Base-by-base conservation (phyloP, 2,797 vertebrate species). In the Natrix natrix region DNA sequence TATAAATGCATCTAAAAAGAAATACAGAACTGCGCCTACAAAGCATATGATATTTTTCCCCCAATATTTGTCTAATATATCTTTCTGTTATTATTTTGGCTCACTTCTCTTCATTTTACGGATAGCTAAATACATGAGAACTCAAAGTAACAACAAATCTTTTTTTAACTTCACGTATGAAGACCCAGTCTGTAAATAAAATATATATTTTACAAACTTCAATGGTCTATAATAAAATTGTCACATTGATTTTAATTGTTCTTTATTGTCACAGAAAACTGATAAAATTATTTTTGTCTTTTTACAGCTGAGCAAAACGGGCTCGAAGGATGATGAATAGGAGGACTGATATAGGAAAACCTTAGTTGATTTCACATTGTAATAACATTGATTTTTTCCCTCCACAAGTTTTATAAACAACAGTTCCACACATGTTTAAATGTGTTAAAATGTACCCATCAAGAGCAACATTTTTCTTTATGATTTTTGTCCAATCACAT, bases 281-380 rank as follows among this genome's bases (percentile, higher is more conserved):
- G 28, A 16, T 96, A 95, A 96, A 95, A 94, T 94, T 91, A 95
- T 95, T 97, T 95, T 96, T 86, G 96, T 93, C 95, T 96, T 95
- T 97, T 96, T 97, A 43, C 96, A 99, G 99, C 97, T 99, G 94
- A 99, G 99, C 98, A 99, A 98, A 98, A 99, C 99, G 1, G 99
- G 99, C 97, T 99, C 98, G 94, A 98, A 98, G 96, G 99, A 99
- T 26, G 99, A 99, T 1, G 98, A 99, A 88, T 99, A 98, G 95
- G 63, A 91, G 96, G 95, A 96, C 95, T 95, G 95, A 94, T 94
- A 94, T 93, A 93, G 96, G 95, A 93, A 93, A 96, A 96, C 94
- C 92, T 16, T 95, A 91, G 94, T 95, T 97, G 93, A 95, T 95
- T 95, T 78, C 94, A 92, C 90, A 95, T 95, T 87, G 96, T 48